Base-by-base conservation (phyloP, 2,113 vertebrate genomes). In the Carassius carassius region DNA sequence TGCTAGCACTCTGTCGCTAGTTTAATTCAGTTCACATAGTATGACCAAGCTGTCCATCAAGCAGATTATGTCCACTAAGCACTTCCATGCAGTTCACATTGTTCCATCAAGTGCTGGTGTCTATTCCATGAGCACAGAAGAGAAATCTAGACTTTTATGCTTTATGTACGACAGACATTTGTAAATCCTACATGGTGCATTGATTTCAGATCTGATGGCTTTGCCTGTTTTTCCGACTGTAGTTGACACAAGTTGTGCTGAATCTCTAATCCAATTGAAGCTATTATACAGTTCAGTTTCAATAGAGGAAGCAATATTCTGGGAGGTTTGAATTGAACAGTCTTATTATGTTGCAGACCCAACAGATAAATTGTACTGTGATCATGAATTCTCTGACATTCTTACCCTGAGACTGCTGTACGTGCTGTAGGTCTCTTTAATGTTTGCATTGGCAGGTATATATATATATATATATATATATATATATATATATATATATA, bases 1-100 rank as follows among this genome's bases (percentile, higher is more conserved):
- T n/a, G 83, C 54, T 78, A 58, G 83, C 62, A 78, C 51, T 29
- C 37, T 60, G 76, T 58, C 4, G n/a, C 84, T 79, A 79, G 63
- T 85, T 78, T 60, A 80, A 75, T 44, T 32, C 25, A 19, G 37
- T 16, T 17, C 6, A 23, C 51, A 62, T 69, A n/a, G 16, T 23
- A 16, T 80, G n/a, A 58, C 67, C 67, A 54, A 63, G 25, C 69
- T 81, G 63, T 49, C 35, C 17, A 65, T 83, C 81, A 83, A 58
- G 23, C 69, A 0, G 16, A 54, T 62, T 80, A 21, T 63, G 67
- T 35, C 37, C 29, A 10, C 41, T 58, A 80, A 62, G 75, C 51
- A 29, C 35, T 79, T 84, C 19, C 1, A 2, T 35, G 6, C 6
- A 29, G 25, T 51, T 51, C 37, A 35, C 16, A 35, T 23, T 56